Conservation (phyloP, 2,888 invertebrate genomes). For the Choristoneura rosaceana region DNA sequence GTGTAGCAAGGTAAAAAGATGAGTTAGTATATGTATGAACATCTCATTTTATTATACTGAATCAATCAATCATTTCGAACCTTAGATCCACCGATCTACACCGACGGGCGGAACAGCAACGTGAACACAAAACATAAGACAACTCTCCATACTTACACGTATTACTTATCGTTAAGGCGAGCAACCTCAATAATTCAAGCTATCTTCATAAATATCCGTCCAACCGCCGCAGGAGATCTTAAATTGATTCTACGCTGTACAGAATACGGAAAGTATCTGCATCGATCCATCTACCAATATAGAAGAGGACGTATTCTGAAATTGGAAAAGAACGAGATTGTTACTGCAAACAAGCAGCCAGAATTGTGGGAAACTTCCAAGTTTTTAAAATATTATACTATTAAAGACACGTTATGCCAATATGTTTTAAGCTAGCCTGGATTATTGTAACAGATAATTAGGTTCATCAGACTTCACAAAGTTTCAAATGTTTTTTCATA, state of each 20-base stretch:
- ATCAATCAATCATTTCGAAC: no score
- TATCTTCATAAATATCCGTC: conserved; percentile 78
- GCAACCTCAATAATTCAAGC: conserved; percentile 64
- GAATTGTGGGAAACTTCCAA: neutral
- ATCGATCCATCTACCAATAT: conserved; percentile 62
- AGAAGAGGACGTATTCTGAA: conserved; percentile 39
- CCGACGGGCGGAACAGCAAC: no score
- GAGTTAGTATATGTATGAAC: no score
- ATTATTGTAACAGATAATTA: no score
- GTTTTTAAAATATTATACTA: neutral
- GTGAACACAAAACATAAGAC: neutral
- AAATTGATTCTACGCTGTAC: conserved; percentile 81
- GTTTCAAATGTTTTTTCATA: no score
- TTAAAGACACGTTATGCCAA: no score
- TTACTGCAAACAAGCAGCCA: neutral
- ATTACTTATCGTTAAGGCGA: conserved; percentile 56
- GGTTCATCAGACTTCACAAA: no score
- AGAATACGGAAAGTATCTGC: conserved; percentile 66
- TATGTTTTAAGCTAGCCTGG: no score
- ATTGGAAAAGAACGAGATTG: neutral
- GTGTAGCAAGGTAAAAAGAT: no score
- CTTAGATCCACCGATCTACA: no score
- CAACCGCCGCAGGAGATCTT: conserved; percentile 78
- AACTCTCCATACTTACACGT: conserved; percentile 56
- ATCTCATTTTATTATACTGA: no score